Evolutionary conservation across 2,797 vertebrate species (phyloP), one percentile per base, ranked within the genome.

Genomic region (Sciurus carolinensis): DNA sequence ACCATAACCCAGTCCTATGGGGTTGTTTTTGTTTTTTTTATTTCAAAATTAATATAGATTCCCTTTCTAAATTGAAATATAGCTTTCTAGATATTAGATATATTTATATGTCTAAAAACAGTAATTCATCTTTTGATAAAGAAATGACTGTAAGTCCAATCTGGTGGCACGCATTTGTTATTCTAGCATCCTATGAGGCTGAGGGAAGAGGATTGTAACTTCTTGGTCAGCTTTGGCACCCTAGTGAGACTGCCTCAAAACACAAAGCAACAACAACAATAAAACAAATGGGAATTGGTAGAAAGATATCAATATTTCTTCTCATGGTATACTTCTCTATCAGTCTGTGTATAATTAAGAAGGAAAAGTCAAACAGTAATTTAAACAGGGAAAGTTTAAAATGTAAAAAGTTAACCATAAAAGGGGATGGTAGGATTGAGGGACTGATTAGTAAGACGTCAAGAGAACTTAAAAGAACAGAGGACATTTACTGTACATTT

Each of bases 381-480:
- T 92, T 87, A 76, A 94, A 59, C 3, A 94, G 57, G 54, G 50
- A 69, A 90, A 69, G 10, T 87, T 76, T 94, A 57, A 18, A 44
- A 71, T 66, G 28, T 66, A 44, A 95, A 88, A 73, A 93, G 71
- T 91, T 67, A 85, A 81, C 14, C 52, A 33, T 81, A 86, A 59
- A 7, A 15, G 28, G n/a, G 10, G 30, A 42, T 47, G 62, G 1
- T 66, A 42, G 69, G 69, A 66, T 76, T 66, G 66, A 81, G 39
- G 26, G 30, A 81, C 24, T 75, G 36, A 14, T 62, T 82, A 36
- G 10, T 13, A 50, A 72, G 62, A 82, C 76, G 12, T 69, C n/a
- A 33, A 39, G 83, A 87, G 44, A 77, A 54, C 39, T 52, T 33
- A 44, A 87, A 73, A 24, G 13, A 17, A n/a, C 17, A 57, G 5